phyloP scores from a whole-genome alignment of 2,797 vertebrate genomes.

The Alca torda region DNA sequence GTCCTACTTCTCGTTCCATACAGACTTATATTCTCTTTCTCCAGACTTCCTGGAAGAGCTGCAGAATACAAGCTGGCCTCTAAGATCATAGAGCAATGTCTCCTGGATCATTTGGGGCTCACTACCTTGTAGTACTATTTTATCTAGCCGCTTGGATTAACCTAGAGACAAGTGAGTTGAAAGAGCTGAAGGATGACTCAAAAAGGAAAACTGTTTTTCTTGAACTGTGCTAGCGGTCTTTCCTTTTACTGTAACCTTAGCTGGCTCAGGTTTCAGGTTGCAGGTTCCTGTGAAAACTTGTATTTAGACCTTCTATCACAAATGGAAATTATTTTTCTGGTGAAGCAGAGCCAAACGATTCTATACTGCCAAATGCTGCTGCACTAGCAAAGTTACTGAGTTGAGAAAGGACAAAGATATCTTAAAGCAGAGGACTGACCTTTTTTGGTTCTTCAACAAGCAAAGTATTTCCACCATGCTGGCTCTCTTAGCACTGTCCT shows the following conservation, averaged over 20 bases:
- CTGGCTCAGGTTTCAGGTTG: slow-evolving; percentile 13
- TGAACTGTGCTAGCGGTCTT: not conserved
- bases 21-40: not conserved
- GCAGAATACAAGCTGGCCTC: not conserved
- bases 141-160: not conserved
- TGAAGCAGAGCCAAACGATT: not conserved
- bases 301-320: not conserved
- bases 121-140: not conserved
- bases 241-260: slow-evolving; percentile 8
- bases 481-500: not conserved
- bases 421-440: not conserved
- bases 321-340: slow-evolving; percentile 21
- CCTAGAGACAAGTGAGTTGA: not conserved
- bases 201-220: not conserved
- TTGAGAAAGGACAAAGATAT: not conserved
- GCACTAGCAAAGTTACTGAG: not conserved
- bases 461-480: not conserved
- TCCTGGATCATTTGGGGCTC: not conserved
- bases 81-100: not conserved
- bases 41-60: slow-evolving; percentile 11
- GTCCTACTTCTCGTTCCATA: not conserved
- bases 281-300: slow-evolving; percentile 26
- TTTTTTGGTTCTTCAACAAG: not conserved
- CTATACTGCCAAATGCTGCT: not conserved
- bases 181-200: not conserved